Base-by-base conservation (phyloP, 2,888 invertebrate genomes). In the Melanostoma scalare region DNA sequence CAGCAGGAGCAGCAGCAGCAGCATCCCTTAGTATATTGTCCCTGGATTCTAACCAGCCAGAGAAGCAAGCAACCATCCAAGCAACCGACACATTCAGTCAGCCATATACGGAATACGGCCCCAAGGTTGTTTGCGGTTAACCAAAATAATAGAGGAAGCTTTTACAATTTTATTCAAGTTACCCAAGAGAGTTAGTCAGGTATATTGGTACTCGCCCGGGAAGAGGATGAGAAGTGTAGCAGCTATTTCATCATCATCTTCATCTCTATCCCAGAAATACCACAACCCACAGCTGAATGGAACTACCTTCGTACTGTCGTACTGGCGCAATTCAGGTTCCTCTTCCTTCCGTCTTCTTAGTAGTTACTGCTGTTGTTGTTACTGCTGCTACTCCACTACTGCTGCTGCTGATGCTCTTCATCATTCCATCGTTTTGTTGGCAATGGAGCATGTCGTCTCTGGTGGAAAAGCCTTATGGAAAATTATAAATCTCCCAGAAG, bases 101-200 rank as follows among this genome's bases (percentile, higher is more conserved):
- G 69, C 74, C 74, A 61, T 74, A 55, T 40, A 74, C 63, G 46
- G 63, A 63, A 63, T 63, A 52, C 53, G 52, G 58, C 78, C 73
- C 71, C 77, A 84, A 84, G 78, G 79, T 71, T 79, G 84, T 79
- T 79, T 84, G 84, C 74, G 84, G 84, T 60, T 84, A 79, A 79
- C 84, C 84, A 84, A 84, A 84, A 79, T 84, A 84, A 84, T 79
- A 84, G 84, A 84, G 84, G 79, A 84, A 84, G 78, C 84, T 79
- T 84, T 84, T 84, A 84, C 84, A 84, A 79, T 84, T 84, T 84
- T 74, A 84, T 84, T 84, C 79, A 79, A 78, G 77, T 82, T 78
- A 69, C 50, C 73, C 73, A 60, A 74, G 73, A 69, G 58, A 33
- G 65, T 46, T 46, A 55, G 63, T n/a, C 40, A 36, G 60, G 33